A percentile compares a stretch with the other conserved stretches of the same genome.
These are phyloP conservation scores for Clarias magur DNA, from an alignment of 2,113 vertebrate genomes.

Conservation along the genomic window DNA sequence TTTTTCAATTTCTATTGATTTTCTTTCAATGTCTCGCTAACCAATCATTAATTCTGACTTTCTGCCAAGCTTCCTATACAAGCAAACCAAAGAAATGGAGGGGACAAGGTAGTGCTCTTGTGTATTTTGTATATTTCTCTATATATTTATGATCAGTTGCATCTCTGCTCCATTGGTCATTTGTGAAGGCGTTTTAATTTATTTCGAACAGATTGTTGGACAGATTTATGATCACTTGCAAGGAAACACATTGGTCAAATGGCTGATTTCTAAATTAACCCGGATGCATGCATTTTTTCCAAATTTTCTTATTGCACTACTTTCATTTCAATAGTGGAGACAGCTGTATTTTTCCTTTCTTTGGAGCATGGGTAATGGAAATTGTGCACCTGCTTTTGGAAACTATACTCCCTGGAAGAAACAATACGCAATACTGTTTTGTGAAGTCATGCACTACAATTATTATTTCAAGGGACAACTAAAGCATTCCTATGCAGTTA, in stretches of 20 bases:
- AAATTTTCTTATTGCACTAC: neutral
- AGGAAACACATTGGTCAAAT: neutral
- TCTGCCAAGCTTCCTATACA: neutral
- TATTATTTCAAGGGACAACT: neutral
- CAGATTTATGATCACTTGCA: neutral
- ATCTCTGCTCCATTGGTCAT: neutral
- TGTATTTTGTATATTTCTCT: neutral
- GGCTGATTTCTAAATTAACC: neutral
- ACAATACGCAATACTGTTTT: neutral
- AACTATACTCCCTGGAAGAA: neutral
- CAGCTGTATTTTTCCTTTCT: neutral
- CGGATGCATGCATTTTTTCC: neutral
- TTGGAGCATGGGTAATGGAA: neutral
- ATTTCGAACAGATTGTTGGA: neutral
- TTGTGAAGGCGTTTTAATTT: neutral
- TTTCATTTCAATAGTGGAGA: neutral
- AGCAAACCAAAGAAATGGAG: neutral
- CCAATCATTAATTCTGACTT: constrained; percentile 1
- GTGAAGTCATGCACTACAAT: neutral
- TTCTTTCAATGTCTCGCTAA: neutral
- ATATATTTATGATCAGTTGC: neutral
- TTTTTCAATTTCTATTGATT: neutral
- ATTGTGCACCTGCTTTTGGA: neutral
- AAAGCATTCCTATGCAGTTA: neutral
- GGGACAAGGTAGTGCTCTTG: neutral